Evolutionary conservation across 2,888 invertebrate species (phyloP).

Genomic region (Microctonus brassicae): DNA sequence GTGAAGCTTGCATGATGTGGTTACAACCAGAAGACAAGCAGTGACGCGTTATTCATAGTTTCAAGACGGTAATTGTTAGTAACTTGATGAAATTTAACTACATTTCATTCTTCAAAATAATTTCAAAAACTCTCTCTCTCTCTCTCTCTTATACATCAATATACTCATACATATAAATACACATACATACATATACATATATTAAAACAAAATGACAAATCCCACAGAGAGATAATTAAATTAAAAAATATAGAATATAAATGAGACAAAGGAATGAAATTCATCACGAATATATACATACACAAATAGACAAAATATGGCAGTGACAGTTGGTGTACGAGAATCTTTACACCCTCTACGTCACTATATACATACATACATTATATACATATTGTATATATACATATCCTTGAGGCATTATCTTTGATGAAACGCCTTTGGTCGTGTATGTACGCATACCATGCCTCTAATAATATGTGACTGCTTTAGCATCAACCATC

Average conservation of each 20-base stretch:
- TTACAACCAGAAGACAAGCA: background rate
- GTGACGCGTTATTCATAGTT: conserved; percentile 2
- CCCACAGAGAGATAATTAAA: background rate
- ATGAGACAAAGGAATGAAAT: no score
- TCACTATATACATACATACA: no score
- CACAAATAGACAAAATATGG: background rate
- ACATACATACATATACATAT: no score
- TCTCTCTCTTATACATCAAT: no score
- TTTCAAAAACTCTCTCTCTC: background rate
- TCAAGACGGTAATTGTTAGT: conserved; percentile 2
- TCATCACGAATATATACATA: no score
- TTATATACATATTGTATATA: no score
- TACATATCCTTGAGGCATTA: background rate
- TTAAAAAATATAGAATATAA: background rate
- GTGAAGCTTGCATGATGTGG: background rate
- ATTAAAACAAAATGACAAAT: background rate
- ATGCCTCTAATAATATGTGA: background rate
- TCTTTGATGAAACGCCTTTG: conserved; percentile 12
- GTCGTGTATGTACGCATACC: background rate
- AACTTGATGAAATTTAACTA: background rate
- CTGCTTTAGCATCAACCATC: background rate
- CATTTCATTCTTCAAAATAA: background rate
- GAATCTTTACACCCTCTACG: background rate
- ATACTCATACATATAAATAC: no score
- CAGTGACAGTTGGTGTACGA: background rate